Conservation (phyloP, 2,888 invertebrate species). For the Amaurobius ferox region DNA sequence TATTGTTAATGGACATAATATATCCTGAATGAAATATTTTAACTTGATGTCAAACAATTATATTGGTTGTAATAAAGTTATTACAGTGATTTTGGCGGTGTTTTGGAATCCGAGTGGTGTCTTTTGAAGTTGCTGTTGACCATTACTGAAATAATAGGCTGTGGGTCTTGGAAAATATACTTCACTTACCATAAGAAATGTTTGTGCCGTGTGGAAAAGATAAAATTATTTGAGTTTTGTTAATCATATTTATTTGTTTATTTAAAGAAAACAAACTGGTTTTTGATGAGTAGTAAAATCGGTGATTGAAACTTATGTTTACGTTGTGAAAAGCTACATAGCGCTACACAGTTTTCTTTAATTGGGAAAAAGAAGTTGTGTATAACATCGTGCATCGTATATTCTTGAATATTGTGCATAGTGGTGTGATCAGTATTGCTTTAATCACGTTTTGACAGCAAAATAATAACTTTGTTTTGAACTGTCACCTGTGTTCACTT, state of each 20-base stretch:
- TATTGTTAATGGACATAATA: no score
- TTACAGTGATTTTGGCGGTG: slow-evolving; percentile 33
- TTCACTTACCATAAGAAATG: background rate
- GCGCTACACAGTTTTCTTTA: background rate
- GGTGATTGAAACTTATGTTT: background rate
- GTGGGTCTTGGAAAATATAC: background rate
- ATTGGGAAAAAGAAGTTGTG: background rate
- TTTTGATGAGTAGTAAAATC: background rate
- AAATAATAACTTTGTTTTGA: no score
- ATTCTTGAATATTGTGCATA: background rate
- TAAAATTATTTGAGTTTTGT: background rate
- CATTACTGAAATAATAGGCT: slow-evolving; percentile 15
- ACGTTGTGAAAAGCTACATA: background rate
- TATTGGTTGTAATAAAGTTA: no score
- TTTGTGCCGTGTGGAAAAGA: background rate
- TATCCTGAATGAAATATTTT: no score
- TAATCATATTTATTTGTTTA: background rate
- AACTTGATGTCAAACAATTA: no score
- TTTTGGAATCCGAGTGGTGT: slow-evolving; percentile 52
- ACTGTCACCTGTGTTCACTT: no score
- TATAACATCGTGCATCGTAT: background rate
- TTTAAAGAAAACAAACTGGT: background rate
- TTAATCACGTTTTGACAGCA: no score
- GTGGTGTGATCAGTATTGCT: background rate
- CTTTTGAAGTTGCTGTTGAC: slow-evolving; percentile 60